phyloP scores from a whole-genome alignment of 2,888 invertebrate species.

The Cephalotes varians region DNA sequence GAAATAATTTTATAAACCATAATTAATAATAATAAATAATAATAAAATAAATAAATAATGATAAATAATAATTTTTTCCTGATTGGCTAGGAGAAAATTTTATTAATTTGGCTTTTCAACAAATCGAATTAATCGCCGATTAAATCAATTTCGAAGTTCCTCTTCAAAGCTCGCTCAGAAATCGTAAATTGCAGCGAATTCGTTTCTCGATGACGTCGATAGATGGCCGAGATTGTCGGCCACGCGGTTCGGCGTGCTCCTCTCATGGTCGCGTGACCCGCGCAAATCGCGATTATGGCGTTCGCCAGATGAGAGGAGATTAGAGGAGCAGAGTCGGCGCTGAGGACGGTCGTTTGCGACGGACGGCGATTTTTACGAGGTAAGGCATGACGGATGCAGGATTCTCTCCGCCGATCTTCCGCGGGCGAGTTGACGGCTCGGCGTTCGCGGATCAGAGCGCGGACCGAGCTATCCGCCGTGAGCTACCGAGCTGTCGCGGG shows the following conservation, averaged over 20 bases:
- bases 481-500: background rate
- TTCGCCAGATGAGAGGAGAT: constrained; percentile 69
- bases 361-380: constrained; percentile 61
- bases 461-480: background rate
- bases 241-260: background rate
- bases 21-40: too few species aligned
- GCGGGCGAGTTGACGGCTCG: background rate
- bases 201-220: constrained; percentile 42
- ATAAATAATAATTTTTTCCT: too few species aligned
- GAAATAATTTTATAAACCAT: too few species aligned
- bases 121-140: background rate
- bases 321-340: constrained; percentile 69
- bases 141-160: background rate
- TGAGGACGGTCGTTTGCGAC: constrained; percentile 58
- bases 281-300: constrained; percentile 70
- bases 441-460: background rate
- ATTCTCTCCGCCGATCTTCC: background rate
- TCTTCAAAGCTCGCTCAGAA: background rate
- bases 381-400: constrained; percentile 48
- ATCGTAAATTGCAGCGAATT: background rate
- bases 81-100: too few species aligned
- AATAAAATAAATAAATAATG: too few species aligned
- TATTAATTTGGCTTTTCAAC: background rate
- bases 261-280: constrained; percentile 52
- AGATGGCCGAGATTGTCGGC: constrained; percentile 47